phyloP scores from a whole-genome alignment of 2,113 vertebrate species.

The Oxyura jamaicensis region DNA sequence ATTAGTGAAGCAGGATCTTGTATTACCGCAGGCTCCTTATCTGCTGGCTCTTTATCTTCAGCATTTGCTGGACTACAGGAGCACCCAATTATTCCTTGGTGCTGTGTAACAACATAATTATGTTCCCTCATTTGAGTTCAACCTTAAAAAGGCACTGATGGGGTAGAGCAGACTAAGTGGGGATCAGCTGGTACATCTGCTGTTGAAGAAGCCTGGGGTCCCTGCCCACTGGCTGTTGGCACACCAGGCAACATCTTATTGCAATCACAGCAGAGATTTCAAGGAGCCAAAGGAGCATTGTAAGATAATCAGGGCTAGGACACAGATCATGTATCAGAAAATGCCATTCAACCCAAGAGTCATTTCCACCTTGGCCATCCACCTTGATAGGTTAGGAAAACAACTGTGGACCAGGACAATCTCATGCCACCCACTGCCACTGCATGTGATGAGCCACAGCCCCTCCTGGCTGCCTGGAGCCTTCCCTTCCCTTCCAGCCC shows the following conservation, averaged over 20 bases:
- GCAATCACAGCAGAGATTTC: background rate
- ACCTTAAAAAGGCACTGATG: background rate
- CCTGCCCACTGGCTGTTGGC: background rate
- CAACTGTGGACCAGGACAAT: background rate
- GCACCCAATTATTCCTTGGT: background rate
- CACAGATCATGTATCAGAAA: background rate
- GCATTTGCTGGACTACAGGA: background rate
- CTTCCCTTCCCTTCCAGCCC: background rate
- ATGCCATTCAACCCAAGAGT: background rate
- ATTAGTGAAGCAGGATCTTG: background rate
- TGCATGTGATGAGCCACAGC: background rate
- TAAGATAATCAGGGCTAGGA: background rate
- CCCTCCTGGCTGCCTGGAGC: background rate
- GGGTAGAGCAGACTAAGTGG: background rate
- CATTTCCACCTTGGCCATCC: background rate
- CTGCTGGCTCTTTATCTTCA: background rate
- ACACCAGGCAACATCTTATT: background rate
- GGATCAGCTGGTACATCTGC: background rate
- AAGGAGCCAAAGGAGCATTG: background rate
- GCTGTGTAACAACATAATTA: background rate
- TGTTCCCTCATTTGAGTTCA: background rate
- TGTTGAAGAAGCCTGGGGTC: background rate
- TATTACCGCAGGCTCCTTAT: background rate
- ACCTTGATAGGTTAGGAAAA: background rate
- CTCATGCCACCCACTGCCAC: background rate